Percentiles rank a stretch among this genome's conserved stretches.
These are phyloP conservation scores for Sitta europaea DNA, from an alignment of 2,113 vertebrate species.

Conservation along the genomic window DNA sequence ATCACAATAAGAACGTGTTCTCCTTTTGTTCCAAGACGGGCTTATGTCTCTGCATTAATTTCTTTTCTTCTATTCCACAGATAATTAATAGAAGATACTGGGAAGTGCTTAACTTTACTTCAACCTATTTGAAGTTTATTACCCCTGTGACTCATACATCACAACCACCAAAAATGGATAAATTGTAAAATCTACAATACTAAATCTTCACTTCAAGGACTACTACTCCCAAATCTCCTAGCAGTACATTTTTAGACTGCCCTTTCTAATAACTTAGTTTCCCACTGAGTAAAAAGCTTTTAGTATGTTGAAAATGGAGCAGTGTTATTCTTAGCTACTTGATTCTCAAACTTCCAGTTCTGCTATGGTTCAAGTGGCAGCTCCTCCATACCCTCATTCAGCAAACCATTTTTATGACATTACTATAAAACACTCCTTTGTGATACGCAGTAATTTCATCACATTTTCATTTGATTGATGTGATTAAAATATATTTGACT, in stretches of 20 bases:
- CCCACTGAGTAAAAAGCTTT: constrained; percentile 72
- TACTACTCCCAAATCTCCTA: constrained; percentile 69
- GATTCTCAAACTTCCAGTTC: constrained; percentile 63
- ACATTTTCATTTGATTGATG: constrained; percentile 39
- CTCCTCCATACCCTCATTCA: neutral
- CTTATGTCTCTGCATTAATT: constrained; percentile 69
- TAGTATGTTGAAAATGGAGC: constrained; percentile 60
- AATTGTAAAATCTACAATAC: constrained; percentile 71
- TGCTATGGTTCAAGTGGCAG: constrained; percentile 39
- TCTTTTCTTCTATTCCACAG: constrained; percentile 64
- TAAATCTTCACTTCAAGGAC: constrained; percentile 71
- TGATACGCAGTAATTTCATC: constrained; percentile 50
- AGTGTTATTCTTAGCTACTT: constrained; percentile 61
- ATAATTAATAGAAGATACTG: constrained; percentile 73
- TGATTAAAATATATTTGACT: constrained; percentile 48
- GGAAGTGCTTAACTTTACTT: constrained; percentile 70
- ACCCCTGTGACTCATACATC: constrained; percentile 68
- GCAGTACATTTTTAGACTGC: constrained; percentile 68
- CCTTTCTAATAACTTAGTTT: constrained; percentile 70
- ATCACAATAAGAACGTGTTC: constrained; percentile 10
- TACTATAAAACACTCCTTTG: constrained; percentile 48
- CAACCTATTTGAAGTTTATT: constrained; percentile 75
- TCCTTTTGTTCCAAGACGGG: constrained; percentile 56
- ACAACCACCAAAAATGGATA: constrained; percentile 69
- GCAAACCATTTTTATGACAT: neutral